Base-by-base conservation (phyloP, 2,888 invertebrate species). In the Folsomia candida region DNA sequence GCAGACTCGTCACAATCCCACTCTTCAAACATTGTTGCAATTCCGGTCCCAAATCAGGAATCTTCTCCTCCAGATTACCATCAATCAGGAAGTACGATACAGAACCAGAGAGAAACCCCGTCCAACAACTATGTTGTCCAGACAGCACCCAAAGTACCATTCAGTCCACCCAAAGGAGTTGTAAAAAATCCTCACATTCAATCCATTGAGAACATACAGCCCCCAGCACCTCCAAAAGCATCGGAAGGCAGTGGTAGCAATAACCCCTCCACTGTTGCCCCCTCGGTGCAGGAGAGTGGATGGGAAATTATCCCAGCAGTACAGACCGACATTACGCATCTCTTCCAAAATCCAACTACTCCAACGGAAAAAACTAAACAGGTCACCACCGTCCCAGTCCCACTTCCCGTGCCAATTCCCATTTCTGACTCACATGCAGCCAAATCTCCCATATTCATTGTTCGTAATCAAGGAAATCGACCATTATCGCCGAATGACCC, bases 241-340 rank as follows among this genome's bases (percentile, higher is more conserved):
- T 37, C 37, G 4, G 14, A 14, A 37, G 26, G 47, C 11, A 67
- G 63, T 1, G 63, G 67, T 4, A 24, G 9, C 14, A 37, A 37
- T 37, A 37, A 37, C 14, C 37, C 14, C 37, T 62, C 64, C 20
- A 57, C 61, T 18, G 26, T 28, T 3, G 59, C 65, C n/a, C 59
- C 70, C 1, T 71, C 68, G 27, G 73, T 63, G 6, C 73, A 74
- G 65, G 71, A 71, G 54, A 71, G 62, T 28, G 73, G 72, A 11
- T 79, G 78, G 78, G 80, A 80, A 77, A 78, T 80, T 18, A 77
- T 79, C 61, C 80, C 80, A 2, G 79, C 80, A 1, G 74, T 77
- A 2, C 80, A 80, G 63, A 79, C 78, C 11, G 80, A 80, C 47
- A 73, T 80, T 14, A 80, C 79, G 25, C 79, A 80, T 69, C 68